Evolutionary conservation across 2,888 invertebrate species (phyloP).

Genomic region (Yponomeuta evonymella): DNA sequence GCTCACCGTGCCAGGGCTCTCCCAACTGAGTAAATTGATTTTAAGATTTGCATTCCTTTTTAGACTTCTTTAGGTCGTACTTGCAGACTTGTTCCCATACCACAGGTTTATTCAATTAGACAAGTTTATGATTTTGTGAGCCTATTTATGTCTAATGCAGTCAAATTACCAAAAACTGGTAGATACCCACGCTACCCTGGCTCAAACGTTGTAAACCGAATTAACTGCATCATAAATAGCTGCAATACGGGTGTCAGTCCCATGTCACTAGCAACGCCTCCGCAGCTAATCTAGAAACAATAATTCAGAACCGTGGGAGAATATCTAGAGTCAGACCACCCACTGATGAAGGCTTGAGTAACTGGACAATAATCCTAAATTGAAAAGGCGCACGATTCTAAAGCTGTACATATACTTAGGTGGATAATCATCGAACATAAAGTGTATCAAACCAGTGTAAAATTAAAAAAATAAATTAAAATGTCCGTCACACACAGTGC

Average conservation of each 20-base stretch:
- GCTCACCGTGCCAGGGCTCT: no score
- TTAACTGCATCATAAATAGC: conserved; percentile 8
- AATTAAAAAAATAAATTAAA: no score
- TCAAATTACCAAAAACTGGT: neutral
- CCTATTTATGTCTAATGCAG: no score
- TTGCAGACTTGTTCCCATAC: neutral
- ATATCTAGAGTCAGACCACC: conserved; percentile 14
- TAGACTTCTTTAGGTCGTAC: neutral
- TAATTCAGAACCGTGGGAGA: conserved; percentile 13
- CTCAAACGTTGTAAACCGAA: neutral
- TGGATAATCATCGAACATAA: no score
- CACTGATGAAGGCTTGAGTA: neutral
- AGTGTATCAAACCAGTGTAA: no score
- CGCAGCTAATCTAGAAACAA: conserved; percentile 12
- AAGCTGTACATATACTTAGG: no score
- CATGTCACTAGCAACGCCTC: conserved; percentile 9
- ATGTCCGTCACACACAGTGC: no score
- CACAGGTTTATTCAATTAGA: no score
- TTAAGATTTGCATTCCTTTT: no score
- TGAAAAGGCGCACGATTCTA: no score
- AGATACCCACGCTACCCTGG: neutral
- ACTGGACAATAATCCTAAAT: neutral
- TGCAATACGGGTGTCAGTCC: neutral
- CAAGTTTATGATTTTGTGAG: no score
- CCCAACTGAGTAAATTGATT: no score